Conservation (phyloP, 2,888 invertebrate species). For the Hydriomena furcata region DNA sequence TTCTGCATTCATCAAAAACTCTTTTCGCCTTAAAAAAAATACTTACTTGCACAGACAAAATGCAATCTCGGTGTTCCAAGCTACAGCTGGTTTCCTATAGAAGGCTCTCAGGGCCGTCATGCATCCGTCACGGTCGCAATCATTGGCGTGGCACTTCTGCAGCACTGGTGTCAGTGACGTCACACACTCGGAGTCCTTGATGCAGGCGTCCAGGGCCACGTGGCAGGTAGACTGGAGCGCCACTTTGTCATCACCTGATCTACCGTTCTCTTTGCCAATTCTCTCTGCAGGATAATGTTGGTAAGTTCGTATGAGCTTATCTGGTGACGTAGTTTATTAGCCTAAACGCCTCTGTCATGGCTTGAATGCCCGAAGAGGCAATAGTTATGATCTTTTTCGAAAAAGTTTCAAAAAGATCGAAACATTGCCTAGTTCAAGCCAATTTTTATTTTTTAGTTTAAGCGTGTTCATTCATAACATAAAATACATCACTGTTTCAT, state of each 20-base stretch:
- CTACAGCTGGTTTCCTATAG: conserved; percentile 91
- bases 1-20: too few relatives aligned
- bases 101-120: conserved; percentile 94
- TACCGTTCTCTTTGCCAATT: conserved; percentile 82
- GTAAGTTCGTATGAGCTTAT: conserved; percentile 30
- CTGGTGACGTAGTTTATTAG: not conserved
- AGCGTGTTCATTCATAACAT: conserved; percentile 5
- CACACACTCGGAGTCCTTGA: conserved; percentile 91
- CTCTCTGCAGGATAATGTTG: conserved; percentile 72
- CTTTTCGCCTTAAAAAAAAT: too few relatives aligned
- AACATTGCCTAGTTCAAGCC: too few relatives aligned
- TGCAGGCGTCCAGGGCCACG: conserved; percentile 91
- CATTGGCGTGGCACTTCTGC: conserved; percentile 88
- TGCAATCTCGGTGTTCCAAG: conserved; percentile 94
- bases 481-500: not conserved
- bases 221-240: conserved; percentile 93
- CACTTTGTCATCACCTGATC: conserved; percentile 81
- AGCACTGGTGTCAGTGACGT: conserved; percentile 92
- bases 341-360: not conserved
- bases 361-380: not conserved
- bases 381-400: too few relatives aligned
- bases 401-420: too few relatives aligned
- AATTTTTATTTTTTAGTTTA: too few relatives aligned
- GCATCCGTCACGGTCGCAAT: conserved; percentile 93
- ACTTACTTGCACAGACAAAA: conserved; percentile 97